A percentile compares a stretch with the other conserved stretches of the same genome.
Conservation (phyloP, 2,888 invertebrate genomes). For the Gastracanthus pulcherrimus region DNA sequence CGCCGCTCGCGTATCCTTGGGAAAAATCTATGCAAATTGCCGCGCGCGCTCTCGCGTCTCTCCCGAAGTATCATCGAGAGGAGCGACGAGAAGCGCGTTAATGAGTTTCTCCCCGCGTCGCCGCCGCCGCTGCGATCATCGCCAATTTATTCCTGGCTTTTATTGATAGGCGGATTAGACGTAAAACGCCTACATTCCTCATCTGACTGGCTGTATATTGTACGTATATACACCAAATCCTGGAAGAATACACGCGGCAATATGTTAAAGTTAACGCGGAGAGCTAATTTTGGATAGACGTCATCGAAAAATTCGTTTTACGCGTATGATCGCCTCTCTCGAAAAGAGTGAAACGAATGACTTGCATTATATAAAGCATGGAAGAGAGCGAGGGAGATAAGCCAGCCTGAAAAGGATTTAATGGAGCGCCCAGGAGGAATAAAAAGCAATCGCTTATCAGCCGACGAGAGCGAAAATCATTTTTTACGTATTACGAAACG, state of each 20-base stretch:
- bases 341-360: slow-evolving; percentile 10
- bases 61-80: slow-evolving; percentile 21
- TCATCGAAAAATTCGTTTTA: too few relatives aligned
- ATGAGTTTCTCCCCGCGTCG: slow-evolving; percentile 43
- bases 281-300: background rate
- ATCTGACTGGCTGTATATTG: background rate
- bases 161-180: slow-evolving; percentile 31
- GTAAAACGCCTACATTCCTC: slow-evolving; percentile 8
- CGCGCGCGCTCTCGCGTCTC: background rate
- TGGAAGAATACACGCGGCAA: background rate
- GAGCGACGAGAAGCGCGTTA: slow-evolving; percentile 25
- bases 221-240: too few relatives aligned
- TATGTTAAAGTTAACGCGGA: background rate
- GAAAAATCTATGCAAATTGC: slow-evolving; percentile 57
- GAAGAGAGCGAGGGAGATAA: slow-evolving; percentile 16
- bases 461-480: background rate
- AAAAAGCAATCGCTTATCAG: background rate
- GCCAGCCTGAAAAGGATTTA: slow-evolving; percentile 20
- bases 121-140: background rate
- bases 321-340: background rate
- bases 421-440: background rate
- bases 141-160: slow-evolving; percentile 38
- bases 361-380: slow-evolving; percentile 7
- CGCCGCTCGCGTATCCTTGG: slow-evolving; percentile 46
- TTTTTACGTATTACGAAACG: background rate